phyloP scores from a whole-genome alignment of 1,140 invertebrate genomes.

The Mactra quadrangularis region DNA sequence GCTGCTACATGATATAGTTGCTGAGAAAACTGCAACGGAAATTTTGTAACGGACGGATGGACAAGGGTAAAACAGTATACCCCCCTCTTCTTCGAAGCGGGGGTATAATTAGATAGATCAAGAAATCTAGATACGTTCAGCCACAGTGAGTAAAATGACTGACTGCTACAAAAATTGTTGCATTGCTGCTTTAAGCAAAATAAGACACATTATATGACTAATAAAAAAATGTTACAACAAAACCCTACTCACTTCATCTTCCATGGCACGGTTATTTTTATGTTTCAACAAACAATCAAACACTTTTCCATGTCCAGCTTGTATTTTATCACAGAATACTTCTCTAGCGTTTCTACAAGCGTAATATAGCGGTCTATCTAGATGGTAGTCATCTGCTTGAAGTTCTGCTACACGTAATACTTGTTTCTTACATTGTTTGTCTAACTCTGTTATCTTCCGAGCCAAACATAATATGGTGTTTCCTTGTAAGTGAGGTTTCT shows the following conservation, averaged over 20 bases:
- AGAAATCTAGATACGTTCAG: no score
- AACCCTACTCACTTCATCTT: conserved; percentile 56
- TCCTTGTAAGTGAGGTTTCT: conserved; percentile 89
- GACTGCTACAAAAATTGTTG: no score
- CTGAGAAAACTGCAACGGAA: no score
- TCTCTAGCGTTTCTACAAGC: conserved; percentile 94
- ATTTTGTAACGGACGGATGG: no score
- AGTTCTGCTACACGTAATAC: conserved; percentile 94
- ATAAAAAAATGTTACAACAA: no score
- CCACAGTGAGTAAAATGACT: no score
- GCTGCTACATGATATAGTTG: no score
- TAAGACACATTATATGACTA: no score
- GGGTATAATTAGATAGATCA: no score
- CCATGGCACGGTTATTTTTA: conserved; percentile 89
- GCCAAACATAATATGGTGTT: conserved; percentile 94
- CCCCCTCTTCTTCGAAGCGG: no score
- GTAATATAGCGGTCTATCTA: conserved; percentile 94
- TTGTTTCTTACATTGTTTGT: conserved; percentile 88
- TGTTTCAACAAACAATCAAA: conserved; percentile 95
- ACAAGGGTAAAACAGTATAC: no score
- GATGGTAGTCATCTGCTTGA: conserved; percentile 95
- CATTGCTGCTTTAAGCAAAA: no score
- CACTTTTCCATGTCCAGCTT: conserved; percentile 88
- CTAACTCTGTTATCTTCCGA: conserved; percentile 82
- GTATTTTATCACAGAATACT: conserved; percentile 85